Conservation (phyloP, 2,797 vertebrate genomes). For the Jordanella pulchra region DNA sequence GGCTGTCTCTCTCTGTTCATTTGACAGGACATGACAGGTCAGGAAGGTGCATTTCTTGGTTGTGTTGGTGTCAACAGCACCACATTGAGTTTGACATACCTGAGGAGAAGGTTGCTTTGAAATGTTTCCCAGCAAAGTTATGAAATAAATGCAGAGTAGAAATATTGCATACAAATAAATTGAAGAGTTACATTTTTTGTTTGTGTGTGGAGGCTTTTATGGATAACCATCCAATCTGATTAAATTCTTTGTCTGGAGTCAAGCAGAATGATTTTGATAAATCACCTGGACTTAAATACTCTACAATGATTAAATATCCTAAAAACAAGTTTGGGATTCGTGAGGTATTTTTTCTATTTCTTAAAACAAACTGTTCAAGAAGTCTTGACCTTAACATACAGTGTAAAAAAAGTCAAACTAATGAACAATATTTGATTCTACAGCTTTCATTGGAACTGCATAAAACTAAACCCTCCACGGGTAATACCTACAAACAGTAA, state of each 20-base stretch:
- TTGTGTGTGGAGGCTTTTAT: background rate
- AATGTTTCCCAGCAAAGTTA: background rate
- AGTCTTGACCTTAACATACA: too few species aligned
- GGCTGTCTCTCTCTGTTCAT: constrained; percentile 66
- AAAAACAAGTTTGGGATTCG: background rate
- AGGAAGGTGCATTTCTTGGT: constrained; percentile 37
- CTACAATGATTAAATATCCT: background rate
- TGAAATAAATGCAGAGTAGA: constrained; percentile 8
- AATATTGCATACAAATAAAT: constrained; percentile 2
- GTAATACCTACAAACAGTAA: too few species aligned
- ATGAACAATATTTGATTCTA: too few species aligned
- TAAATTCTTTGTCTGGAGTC: background rate
- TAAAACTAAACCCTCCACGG: too few species aligned
- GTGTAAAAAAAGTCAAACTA: too few species aligned
- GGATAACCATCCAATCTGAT: background rate
- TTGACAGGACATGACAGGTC: constrained; percentile 70
- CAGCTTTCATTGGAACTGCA: too few species aligned
- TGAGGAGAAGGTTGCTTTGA: constrained; percentile 12
- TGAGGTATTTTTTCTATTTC: background rate
- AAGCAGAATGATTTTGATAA: background rate
- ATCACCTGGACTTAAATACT: background rate
- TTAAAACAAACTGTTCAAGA: background rate
- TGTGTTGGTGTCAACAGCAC: constrained; percentile 51
- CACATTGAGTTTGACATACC: constrained; percentile 42
- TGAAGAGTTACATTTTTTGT: background rate